These are phyloP conservation scores for Pedionomus torquatus DNA, from an alignment of 2,113 vertebrate species.

Conservation along the genomic window DNA sequence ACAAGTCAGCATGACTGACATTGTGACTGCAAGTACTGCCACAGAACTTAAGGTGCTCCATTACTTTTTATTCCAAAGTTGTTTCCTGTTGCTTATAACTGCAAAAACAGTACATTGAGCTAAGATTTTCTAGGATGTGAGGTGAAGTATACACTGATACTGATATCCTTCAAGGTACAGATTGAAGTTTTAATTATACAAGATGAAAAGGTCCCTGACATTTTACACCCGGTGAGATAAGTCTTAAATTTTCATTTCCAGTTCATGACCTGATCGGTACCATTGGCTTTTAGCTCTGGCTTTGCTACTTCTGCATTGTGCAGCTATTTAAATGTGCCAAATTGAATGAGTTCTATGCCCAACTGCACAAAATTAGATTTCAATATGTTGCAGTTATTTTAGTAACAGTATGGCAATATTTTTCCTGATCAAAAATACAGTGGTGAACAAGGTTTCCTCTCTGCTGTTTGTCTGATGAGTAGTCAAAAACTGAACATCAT, in stretches of 20 bases:
- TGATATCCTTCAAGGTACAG: not conserved
- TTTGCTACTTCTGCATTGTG: not conserved
- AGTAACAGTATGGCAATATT: not conserved
- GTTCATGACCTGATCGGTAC: not conserved
- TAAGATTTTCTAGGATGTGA: not conserved
- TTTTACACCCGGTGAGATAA: not conserved
- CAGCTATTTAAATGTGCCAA: not conserved
- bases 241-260: not conserved
- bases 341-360: not conserved
- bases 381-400: not conserved
- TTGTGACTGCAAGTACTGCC: not conserved
- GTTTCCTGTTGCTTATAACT: not conserved
- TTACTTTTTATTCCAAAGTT: not conserved
- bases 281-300: not conserved
- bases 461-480: not conserved
- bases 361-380: not conserved
- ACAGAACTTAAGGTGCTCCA: not conserved
- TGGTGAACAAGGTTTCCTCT: not conserved
- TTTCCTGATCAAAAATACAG: not conserved
- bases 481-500: not conserved
- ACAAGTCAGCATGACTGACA: not conserved
- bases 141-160: not conserved
- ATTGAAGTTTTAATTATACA: not conserved
- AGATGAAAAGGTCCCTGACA: not conserved
- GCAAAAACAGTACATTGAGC: not conserved